A percentile compares a stretch with the other conserved stretches of the same genome.
phyloP scores from a whole-genome alignment of 2,888 invertebrate species.

The Syrphus vitripennis region DNA sequence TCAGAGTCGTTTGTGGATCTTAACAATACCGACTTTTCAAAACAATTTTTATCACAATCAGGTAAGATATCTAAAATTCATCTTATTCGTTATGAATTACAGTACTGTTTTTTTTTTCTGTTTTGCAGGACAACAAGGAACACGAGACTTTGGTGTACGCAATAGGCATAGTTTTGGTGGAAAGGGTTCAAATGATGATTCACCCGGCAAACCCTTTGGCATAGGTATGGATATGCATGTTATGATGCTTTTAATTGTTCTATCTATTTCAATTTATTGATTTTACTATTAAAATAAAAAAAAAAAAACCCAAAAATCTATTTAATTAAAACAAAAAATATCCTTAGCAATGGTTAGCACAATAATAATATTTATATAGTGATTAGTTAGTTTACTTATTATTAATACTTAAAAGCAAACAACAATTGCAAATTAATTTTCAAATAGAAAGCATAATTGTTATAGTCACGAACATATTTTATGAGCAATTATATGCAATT shows the following conservation, averaged over 20 bases:
- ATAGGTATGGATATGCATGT: constrained; percentile 85
- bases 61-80: constrained; percentile 58
- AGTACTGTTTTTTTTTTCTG: not conserved
- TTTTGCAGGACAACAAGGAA: constrained; percentile 74
- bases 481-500: constrained; percentile 49
- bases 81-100: not conserved
- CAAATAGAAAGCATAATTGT: constrained; percentile 51
- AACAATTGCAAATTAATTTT: constrained; percentile 47
- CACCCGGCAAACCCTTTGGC: constrained; percentile 89
- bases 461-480: constrained; percentile 59
- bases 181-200: constrained; percentile 83
- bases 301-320: constrained; percentile 17
- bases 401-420: constrained; percentile 25
- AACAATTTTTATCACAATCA: constrained; percentile 77
- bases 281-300: constrained; percentile 26
- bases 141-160: constrained; percentile 77
- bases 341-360: constrained; percentile 63
- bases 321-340: not conserved
- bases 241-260: constrained; percentile 4
- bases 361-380: constrained; percentile 54
- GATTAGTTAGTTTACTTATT: constrained; percentile 57
- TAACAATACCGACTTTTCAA: constrained; percentile 84
- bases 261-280: constrained; percentile 16
- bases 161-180: constrained; percentile 84
- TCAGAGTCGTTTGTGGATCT: constrained; percentile 93